Percentiles rank a stretch among this genome's conserved stretches.
Conservation (phyloP, 2,113 vertebrate genomes). For the Chaetura pelagica region DNA sequence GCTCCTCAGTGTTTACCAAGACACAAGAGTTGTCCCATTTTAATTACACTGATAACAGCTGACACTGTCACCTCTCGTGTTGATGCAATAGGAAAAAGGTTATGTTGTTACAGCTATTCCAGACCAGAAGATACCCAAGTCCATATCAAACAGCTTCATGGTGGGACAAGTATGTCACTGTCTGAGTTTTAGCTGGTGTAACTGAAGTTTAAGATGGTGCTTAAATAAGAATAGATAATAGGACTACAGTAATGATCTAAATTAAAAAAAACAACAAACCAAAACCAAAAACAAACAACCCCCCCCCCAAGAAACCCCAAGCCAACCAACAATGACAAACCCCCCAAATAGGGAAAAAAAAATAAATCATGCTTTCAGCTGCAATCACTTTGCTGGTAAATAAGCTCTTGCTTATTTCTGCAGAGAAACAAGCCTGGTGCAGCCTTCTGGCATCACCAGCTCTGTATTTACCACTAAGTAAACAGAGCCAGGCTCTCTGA, state of each 20-base stretch:
- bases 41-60: not conserved
- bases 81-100: not conserved
- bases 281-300: too few species aligned
- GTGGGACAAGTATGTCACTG: not conserved
- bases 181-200: not conserved
- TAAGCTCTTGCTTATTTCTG: not conserved
- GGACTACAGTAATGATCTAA: not conserved
- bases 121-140: not conserved
- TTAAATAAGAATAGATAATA: not conserved
- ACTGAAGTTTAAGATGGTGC: not conserved
- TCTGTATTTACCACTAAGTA: not conserved
- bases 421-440: not conserved
- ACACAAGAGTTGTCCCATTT: not conserved
- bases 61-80: not conserved
- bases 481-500: not conserved
- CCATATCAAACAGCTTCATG: not conserved
- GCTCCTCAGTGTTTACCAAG: not conserved
- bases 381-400: not conserved
- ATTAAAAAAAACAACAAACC: not conserved
- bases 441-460: not conserved
- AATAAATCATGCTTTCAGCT: not conserved
- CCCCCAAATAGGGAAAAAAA: not conserved
- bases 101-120: not conserved
- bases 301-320: too few species aligned
- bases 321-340: too few species aligned